Conservation (phyloP, 2,797 vertebrate species). For the Argyrosomus regius region DNA sequence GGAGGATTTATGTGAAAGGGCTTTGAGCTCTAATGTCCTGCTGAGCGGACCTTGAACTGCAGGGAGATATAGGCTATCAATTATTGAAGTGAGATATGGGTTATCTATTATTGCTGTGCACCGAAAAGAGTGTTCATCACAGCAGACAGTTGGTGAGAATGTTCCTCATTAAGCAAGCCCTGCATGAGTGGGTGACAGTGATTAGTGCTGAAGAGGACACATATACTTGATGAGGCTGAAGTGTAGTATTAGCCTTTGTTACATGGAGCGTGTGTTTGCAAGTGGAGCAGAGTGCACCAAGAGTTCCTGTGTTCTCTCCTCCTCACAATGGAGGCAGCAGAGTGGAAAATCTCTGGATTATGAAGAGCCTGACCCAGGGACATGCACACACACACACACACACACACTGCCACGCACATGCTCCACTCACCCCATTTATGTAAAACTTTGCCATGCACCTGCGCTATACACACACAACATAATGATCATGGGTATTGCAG, state of each 20-base stretch:
- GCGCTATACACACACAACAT: slow-evolving; percentile 51
- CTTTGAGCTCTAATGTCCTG: slow-evolving; percentile 33
- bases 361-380: slow-evolving; percentile 65
- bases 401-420: slow-evolving; percentile 12
- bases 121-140: slow-evolving; percentile 49
- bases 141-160: slow-evolving; percentile 64
- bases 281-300: slow-evolving; percentile 67
- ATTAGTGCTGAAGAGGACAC: slow-evolving; percentile 75
- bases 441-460: slow-evolving; percentile 60
- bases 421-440: slow-evolving; percentile 55
- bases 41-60: slow-evolving; percentile 33
- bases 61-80: slow-evolving; percentile 59
- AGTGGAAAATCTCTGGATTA: slow-evolving; percentile 81
- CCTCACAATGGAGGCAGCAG: slow-evolving; percentile 74
- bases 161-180: slow-evolving; percentile 65
- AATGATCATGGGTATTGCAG: slow-evolving; percentile 60
- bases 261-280: slow-evolving; percentile 61
- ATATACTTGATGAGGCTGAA: slow-evolving; percentile 73
- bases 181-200: slow-evolving; percentile 72
- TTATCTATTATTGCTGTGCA: slow-evolving; percentile 70
- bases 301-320: slow-evolving; percentile 69
- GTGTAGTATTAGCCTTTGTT: slow-evolving; percentile 71
- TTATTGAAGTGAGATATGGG: slow-evolving; percentile 67
- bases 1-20: slow-evolving; percentile 51
- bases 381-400: slow-evolving; percentile 14